Conservation (phyloP, 2,113 vertebrate species). For the Uropsilus gracilis region DNA sequence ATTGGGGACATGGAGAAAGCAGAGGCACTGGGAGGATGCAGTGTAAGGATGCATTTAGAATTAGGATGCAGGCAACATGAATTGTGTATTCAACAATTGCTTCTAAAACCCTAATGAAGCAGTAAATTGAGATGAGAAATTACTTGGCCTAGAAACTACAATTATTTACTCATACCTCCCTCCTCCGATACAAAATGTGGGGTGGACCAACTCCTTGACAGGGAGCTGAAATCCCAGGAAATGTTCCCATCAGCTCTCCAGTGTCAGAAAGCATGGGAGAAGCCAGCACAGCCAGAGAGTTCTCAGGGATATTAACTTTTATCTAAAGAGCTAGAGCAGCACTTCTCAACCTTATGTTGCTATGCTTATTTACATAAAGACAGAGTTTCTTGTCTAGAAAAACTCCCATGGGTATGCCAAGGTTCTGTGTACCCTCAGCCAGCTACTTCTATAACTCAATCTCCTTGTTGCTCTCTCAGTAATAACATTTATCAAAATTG, state of each 20-base stretch:
- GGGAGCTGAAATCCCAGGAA: not conserved
- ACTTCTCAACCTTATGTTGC: constrained; percentile 18
- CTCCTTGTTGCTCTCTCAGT: not conserved
- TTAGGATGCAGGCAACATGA: not conserved
- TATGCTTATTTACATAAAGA: constrained; percentile 49
- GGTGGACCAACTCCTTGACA: not conserved
- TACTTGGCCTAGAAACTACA: not conserved
- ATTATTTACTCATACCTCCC: not conserved
- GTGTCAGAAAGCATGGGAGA: not conserved
- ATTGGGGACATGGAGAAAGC: not conserved
- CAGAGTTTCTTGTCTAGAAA: not conserved
- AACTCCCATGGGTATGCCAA: not conserved
- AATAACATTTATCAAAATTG: not conserved
- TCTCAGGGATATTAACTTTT: constrained; percentile 41
- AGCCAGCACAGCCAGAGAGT: not conserved
- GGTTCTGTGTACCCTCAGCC: not conserved
- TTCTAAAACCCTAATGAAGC: constrained; percentile 22
- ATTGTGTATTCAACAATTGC: not conserved
- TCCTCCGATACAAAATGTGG: not conserved
- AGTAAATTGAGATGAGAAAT: not conserved
- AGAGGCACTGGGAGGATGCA: not conserved
- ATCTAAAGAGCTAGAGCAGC: constrained; percentile 27
- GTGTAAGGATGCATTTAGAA: not conserved
- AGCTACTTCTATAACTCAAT: not conserved
- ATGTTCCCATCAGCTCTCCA: not conserved